A percentile compares a stretch with the other conserved stretches of the same genome.
Conservation (phyloP, 2,797 vertebrate genomes). For the Ctenopoma multispine region DNA sequence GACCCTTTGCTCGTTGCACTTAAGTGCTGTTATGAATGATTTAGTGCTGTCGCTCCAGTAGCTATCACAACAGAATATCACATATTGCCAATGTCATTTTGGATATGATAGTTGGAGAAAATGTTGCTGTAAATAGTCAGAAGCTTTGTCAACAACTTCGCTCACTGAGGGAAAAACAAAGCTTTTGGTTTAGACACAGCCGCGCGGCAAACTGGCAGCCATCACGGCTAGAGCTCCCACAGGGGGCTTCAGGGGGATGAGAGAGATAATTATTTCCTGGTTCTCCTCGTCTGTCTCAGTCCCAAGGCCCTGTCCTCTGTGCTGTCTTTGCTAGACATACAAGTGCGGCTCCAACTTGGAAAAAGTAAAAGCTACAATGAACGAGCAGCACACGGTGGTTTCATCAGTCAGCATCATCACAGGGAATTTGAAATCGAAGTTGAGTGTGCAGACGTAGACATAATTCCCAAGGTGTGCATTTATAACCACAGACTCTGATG, state of each 20-base stretch:
- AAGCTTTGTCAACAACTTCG: constrained; percentile 62
- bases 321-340: constrained; percentile 9
- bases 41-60: constrained; percentile 3
- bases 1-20: background rate
- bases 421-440: constrained; percentile 64
- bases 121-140: constrained; percentile 55
- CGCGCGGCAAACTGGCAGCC: constrained; percentile 59
- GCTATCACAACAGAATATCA: constrained; percentile 17
- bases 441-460: constrained; percentile 35
- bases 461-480: constrained; percentile 61
- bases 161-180: constrained; percentile 61
- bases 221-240: constrained; percentile 55
- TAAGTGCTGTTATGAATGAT: constrained; percentile 7
- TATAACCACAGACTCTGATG: constrained; percentile 56
- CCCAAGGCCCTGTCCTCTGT: constrained; percentile 35
- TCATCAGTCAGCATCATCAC: constrained; percentile 63
- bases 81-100: constrained; percentile 12
- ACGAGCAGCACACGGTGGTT: constrained; percentile 39
- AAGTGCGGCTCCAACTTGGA: constrained; percentile 10
- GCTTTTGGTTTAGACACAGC: constrained; percentile 60
- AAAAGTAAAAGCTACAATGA: constrained; percentile 27
- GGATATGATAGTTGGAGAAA: constrained; percentile 33
- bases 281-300: constrained; percentile 52
- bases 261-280: constrained; percentile 74
- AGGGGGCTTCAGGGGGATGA: constrained; percentile 50